These are phyloP conservation scores for Onthophagus sagittarius DNA, from an alignment of 2,888 invertebrate species.

Conservation along the genomic window DNA sequence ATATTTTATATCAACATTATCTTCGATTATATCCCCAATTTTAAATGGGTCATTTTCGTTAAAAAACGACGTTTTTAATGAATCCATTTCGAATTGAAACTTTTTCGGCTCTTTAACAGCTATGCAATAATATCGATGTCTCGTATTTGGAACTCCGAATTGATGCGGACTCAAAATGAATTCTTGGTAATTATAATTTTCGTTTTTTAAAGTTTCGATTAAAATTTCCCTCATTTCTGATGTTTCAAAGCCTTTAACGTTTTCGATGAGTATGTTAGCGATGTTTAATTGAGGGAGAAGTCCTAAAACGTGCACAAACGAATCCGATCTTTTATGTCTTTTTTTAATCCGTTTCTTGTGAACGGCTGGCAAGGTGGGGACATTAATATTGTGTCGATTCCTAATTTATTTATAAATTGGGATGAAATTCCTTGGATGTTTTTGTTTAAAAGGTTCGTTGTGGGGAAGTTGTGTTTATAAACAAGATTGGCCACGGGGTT, in stretches of 20 bases:
- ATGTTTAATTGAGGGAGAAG: conserved; percentile 65
- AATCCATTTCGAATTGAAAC: conserved; percentile 36
- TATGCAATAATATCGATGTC: conserved; percentile 85
- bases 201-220: conserved; percentile 58
- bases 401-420: conserved; percentile 61
- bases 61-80: conserved; percentile 5
- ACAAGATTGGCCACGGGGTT: conserved; percentile 79
- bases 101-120: conserved; percentile 59
- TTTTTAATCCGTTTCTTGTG: conserved; percentile 80
- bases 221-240: conserved; percentile 71
- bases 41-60: conserved; percentile 29
- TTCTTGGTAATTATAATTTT: conserved; percentile 73
- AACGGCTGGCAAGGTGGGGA: conserved; percentile 98
- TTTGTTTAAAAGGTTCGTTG: conserved; percentile 58
- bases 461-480: conserved; percentile 75
- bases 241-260: conserved; percentile 92
- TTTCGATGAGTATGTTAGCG: conserved; percentile 81
- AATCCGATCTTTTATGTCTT: conserved; percentile 71
- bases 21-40: conserved; percentile 50
- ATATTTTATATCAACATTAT: conserved; percentile 47
- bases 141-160: conserved; percentile 86
- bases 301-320: conserved; percentile 72
- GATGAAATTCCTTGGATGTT: conserved; percentile 76
- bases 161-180: conserved; percentile 80
- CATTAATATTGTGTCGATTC: conserved; percentile 80